Evolutionary conservation across 2,888 invertebrate species (phyloP), one percentile per base, ranked within the genome.

Genomic region (Meiosimyza decipiens): DNA sequence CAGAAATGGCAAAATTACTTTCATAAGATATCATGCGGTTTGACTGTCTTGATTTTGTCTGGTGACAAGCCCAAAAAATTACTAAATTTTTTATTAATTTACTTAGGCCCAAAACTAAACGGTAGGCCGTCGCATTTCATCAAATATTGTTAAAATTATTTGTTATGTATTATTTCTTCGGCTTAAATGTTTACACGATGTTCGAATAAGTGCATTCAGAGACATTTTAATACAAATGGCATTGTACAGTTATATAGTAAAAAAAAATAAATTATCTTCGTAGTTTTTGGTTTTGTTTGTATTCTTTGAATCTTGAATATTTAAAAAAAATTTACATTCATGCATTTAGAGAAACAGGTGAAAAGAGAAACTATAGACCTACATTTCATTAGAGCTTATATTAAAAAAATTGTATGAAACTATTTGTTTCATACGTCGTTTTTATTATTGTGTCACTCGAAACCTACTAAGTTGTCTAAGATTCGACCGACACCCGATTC

Each of bases 131-230:
- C 59, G 57, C 64, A 69, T 73, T 71, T 47, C 60, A 60, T 6
- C 54, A 51, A 73, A 78, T 72, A 62, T 73, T 63, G 59, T 59
- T 40, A 72, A 77, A 73, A 68, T 60, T 71, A 18, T 66, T 57
- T 28, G 13, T 51, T n/a, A 16, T 3, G 22, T 12, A 51, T 9
- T 40, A 40, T 40, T 40, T 9, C 40, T 9, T 40, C 9, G 9
- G 64, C 71, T 71, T 72, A 40, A 71, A 70, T 62, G 60, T 65
- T 72, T 65, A 62, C 57, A 66, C 28, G 18, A 59, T 68, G 47
- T 73, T 74, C 50, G 70, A 74, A 57, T 57, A 57, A 60, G 50
- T 73, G 59, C 73, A 75, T 73, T 76, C 74, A 74, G 73, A 75
- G 70, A 54, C 11, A 16, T 6, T 3, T 3, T 28, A 28, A 0